Evolutionary conservation across 2,113 vertebrate species (phyloP), one percentile per base, ranked within the genome.

Genomic region (Monopterus albus): DNA sequence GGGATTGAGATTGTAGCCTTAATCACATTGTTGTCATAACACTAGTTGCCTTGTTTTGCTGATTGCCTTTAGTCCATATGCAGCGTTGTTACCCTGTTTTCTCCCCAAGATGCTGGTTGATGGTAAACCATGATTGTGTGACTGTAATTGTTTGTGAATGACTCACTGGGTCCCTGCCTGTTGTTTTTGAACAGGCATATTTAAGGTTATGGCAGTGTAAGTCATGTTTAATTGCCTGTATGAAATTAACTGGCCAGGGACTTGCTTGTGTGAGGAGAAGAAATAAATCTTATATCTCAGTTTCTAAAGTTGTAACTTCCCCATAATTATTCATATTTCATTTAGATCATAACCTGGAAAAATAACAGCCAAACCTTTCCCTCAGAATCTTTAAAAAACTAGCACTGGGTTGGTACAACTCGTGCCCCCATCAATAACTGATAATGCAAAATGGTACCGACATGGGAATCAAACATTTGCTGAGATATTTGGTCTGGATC

Each of bases 11-110:
- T 91, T 92, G 84, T 75, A 72, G 33, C 77, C 78, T 88, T 92
- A 93, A 93, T 94, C 89, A 78, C 76, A 38, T 57, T 60, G 89
- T 92, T 93, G 85, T 88, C 87, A 89, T 83, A 89, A 86, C 84
- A 85, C 15, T 20, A 45, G 33, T 18, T 9, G 67, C 53, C 80
- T 64, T 89, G 78, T 52, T 79, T 76, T 65, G 63, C 53, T 89
- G n/a, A n/a, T n/a, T 31, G 78, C 85, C 63, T 86, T 91, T 66
- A 80, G 85, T 33, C 57, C 13, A 83, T 40, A 36, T 21, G 26
- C 1, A 21, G 25, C 29, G 62, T 58, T 33, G 10, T 71, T 63
- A 2, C 10, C 45, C 7, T 23, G 6, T 39, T 45, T 29, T 51
- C 15, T 21, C 33, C 23, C 12, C 6, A 0, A 26, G 5, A 38